These are phyloP conservation scores for Blennius ocellaris DNA, from an alignment of 2,113 vertebrate genomes.

Conservation along the genomic window DNA sequence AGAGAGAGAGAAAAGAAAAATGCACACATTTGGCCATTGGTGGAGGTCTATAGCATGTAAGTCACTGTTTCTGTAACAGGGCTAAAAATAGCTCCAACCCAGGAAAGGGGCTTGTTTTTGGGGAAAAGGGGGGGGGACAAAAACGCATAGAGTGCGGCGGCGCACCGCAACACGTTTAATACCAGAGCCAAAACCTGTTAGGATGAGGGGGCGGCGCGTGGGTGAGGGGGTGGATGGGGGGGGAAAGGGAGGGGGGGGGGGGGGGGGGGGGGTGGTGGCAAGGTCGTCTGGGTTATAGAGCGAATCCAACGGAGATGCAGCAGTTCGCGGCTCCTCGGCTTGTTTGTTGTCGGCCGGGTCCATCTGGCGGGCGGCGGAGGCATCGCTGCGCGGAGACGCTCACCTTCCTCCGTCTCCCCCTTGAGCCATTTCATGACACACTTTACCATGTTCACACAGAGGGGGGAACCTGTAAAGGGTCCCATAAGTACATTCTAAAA, in stretches of 20 bases:
- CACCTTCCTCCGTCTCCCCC: constrained; percentile 50
- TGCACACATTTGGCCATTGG: constrained; percentile 15
- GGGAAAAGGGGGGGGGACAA: too few species aligned
- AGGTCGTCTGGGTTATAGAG: constrained; percentile 72
- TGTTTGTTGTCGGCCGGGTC: constrained; percentile 69
- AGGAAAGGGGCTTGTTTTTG: constrained; percentile 44
- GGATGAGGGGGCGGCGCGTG: constrained; percentile 12
- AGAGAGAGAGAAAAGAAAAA: background rate
- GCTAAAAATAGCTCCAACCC: constrained; percentile 62
- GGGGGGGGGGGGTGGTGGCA: constrained; percentile 49
- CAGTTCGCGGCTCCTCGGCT: constrained; percentile 30
- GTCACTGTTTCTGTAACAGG: constrained; percentile 40
- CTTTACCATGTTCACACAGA: constrained; percentile 20
- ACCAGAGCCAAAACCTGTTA: constrained; percentile 53
- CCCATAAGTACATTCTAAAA: background rate
- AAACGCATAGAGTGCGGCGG: background rate
- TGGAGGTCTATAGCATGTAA: constrained; percentile 39
- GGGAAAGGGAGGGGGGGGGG: too few species aligned
- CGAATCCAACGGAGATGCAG: constrained; percentile 46
- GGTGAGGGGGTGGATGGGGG: background rate
- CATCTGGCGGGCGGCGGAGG: constrained; percentile 68
- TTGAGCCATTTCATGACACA: constrained; percentile 49
- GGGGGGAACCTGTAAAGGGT: constrained; percentile 19
- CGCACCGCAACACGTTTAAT: constrained; percentile 39
- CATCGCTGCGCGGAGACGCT: constrained; percentile 42